Percentiles rank a stretch among this genome's conserved stretches.
phyloP scores from a whole-genome alignment of 1,140 invertebrate genomes.

The Polypedilum pembai region DNA sequence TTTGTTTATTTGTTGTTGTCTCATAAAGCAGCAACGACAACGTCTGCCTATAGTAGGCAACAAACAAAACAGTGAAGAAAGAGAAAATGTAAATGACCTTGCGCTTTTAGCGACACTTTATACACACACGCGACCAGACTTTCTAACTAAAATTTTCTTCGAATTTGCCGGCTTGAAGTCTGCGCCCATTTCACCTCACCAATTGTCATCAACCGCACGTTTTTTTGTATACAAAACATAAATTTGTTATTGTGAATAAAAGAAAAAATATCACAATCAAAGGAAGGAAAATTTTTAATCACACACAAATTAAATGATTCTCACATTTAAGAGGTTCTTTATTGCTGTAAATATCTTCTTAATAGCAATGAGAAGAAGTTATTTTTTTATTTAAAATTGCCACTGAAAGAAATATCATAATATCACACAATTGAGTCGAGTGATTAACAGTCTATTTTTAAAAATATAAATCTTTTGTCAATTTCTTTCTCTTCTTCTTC shows the following conservation, averaged over 20 bases:
- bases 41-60: no score
- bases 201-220: slow-evolving; percentile 1
- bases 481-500: background rate
- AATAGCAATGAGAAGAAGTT: background rate
- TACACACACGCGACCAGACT: slow-evolving; percentile 14
- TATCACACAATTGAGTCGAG: background rate
- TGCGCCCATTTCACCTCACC: background rate
- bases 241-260: slow-evolving; percentile 8
- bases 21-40: no score
- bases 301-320: background rate
- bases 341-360: slow-evolving; percentile 28
- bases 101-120: slow-evolving; percentile 13
- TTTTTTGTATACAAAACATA: background rate
- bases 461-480: slow-evolving; percentile 24
- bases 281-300: slow-evolving; percentile 15
- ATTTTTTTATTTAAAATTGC: background rate
- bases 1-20: no score
- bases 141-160: background rate
- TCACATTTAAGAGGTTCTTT: slow-evolving; percentile 1
- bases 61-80: background rate
- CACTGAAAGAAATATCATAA: slow-evolving; percentile 9
- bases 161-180: background rate
- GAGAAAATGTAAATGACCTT: slow-evolving; percentile 26
- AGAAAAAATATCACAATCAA: background rate
- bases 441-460: slow-evolving; percentile 25